Base-by-base conservation (phyloP, 1,140 invertebrate genomes). In the Teleogryllus occipitalis region DNA sequence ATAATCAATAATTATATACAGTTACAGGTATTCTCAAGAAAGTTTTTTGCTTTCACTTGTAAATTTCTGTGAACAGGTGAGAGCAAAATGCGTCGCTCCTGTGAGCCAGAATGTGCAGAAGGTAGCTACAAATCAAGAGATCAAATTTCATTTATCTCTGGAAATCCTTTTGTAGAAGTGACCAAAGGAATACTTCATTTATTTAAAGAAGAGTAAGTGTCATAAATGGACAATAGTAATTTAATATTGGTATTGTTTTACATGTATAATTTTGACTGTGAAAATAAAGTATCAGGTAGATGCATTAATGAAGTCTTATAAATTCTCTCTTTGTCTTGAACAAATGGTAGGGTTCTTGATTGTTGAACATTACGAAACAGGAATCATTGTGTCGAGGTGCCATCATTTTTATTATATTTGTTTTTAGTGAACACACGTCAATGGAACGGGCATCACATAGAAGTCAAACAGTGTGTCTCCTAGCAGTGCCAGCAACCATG, bases 121-220 rank as follows among this genome's bases (percentile, higher is more conserved):
- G 15, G 22, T 27, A 27, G 54, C 15, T 46, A 10, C 75, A 80
- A 80, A 47, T 10, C 48, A 8, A 80, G 65, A 22, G 75, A 72
- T 18, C 75, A 80, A 48, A 93, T 95, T n/a, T 90, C 89, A 78
- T 99, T 98, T 87, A 94, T 96, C 81, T 98, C 93, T 84, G 98
- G 98, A 5, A 99, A 99, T 90, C 97, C 97, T 12, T 93, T 95
- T 84, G 96, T 98, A 8, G 98, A 99, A 89, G 92, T 97, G 48
- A 98, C 96, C 0, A 97, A 97, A 86, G 98, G 98, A 75, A 94
- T 99, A 76, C 87, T 99, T 39, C 97, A 99, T 90, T 87, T 99
- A 1, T 98, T 97, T 85, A 98, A 98, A 87, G 96, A 98, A 87
- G 96, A 97, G 94, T 95, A 87, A 86, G 89, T 84, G 74, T 54